These are phyloP conservation scores for Drosophila neocordata DNA, from an alignment of 1,140 invertebrate genomes.

Conservation along the genomic window DNA sequence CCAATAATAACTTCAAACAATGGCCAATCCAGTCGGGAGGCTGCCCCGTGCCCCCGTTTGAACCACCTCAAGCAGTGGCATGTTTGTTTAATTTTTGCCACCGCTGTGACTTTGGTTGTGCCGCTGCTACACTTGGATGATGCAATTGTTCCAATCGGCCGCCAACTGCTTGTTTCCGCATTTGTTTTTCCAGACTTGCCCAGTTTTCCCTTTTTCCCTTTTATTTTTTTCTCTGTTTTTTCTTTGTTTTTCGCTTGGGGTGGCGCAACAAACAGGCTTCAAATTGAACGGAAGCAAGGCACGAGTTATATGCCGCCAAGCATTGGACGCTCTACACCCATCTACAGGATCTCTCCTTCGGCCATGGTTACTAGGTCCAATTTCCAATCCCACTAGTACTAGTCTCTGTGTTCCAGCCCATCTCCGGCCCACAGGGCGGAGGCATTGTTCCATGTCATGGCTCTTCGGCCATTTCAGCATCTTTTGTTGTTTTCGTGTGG, in stretches of 20 bases:
- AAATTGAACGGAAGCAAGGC: slow-evolving; percentile 75
- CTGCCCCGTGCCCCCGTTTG: slow-evolving; percentile 3
- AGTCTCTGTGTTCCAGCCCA: slow-evolving; percentile 9
- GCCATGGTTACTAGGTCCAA: slow-evolving; percentile 13
- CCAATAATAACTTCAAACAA: slow-evolving; percentile 80
- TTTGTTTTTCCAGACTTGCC: slow-evolving; percentile 58
- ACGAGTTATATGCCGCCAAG: slow-evolving; percentile 65
- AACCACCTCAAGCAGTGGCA: slow-evolving; percentile 34
- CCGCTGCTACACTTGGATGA: slow-evolving; percentile 20
- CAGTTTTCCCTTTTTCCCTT: slow-evolving; percentile 42
- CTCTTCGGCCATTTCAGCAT: slow-evolving; percentile 65
- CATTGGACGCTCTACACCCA: too few species aligned
- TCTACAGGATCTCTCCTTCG: too few species aligned
- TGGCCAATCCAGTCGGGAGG: slow-evolving; percentile 31
- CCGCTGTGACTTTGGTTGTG: slow-evolving; percentile 54
- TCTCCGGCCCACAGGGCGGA: slow-evolving; percentile 52
- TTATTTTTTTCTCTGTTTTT: slow-evolving; percentile 15
- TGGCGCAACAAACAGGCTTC: slow-evolving; percentile 71
- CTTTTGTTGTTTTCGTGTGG: slow-evolving; percentile 66
- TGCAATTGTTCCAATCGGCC: slow-evolving; percentile 77
- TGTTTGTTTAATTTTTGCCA: slow-evolving; percentile 79
- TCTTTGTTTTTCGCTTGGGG: slow-evolving; percentile 60
- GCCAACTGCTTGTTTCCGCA: slow-evolving; percentile 76
- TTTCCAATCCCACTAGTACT: slow-evolving; percentile 15
- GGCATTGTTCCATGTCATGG: slow-evolving; percentile 77